Conservation (phyloP, 2,113 vertebrate species). For the Corythaeola cristata region DNA sequence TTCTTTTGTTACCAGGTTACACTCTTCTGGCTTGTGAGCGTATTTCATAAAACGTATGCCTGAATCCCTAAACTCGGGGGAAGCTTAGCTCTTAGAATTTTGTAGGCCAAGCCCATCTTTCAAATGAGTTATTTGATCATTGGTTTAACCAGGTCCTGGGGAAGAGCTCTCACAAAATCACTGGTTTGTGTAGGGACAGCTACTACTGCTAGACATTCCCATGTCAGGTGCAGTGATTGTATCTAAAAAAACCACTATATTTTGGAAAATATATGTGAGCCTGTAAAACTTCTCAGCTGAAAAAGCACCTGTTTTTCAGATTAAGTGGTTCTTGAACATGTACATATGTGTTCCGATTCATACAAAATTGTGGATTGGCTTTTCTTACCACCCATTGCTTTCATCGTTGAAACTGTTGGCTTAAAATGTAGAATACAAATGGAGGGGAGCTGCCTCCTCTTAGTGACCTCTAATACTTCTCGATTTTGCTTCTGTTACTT, state of each 20-base stretch:
- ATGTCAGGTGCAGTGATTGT: neutral
- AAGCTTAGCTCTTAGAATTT: neutral
- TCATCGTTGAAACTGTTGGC: neutral
- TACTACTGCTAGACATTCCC: neutral
- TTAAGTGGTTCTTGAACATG: neutral
- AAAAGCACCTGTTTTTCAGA: neutral
- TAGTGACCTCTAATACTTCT: neutral
- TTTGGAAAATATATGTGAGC: neutral
- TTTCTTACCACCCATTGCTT: neutral
- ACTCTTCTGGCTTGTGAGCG: neutral
- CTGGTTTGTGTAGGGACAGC: neutral
- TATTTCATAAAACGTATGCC: neutral
- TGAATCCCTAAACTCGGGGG: neutral
- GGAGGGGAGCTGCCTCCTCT: neutral
- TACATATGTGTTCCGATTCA: rapidly evolving
- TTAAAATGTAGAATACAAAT: neutral
- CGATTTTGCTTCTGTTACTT: neutral
- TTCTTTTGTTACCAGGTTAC: neutral
- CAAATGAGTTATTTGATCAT: neutral
- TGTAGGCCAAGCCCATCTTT: neutral
- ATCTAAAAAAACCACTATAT: neutral
- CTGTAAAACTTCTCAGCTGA: neutral
- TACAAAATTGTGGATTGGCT: neutral
- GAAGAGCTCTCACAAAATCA: neutral
- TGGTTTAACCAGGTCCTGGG: neutral